Evolutionary conservation across 2,797 vertebrate genomes (phyloP), one percentile per base, ranked within the genome.

Genomic region (Urosaurus nigricauda): DNA sequence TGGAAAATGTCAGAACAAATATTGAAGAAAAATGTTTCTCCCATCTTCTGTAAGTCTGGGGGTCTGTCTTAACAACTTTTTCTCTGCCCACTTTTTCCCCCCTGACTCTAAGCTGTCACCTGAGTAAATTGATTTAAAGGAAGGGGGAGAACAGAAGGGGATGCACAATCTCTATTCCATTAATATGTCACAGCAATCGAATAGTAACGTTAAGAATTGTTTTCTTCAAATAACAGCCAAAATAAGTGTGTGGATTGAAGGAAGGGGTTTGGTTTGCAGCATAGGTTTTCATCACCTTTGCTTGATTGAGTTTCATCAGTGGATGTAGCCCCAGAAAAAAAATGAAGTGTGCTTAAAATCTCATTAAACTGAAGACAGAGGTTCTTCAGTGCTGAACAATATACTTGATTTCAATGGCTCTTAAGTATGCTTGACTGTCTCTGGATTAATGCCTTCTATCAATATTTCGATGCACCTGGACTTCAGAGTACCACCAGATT

Each of bases 1-100:
- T 92, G 79, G 94, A 96, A 94, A 93, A 95, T 91, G 63, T 94
- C 88, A 93, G 87, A 93, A 94, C 91, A 68, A 89, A 51, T 85
- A 93, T 77, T 83, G 88, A 94, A 91, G 87, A 94, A 81, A 96
- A 95, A 93, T 86, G 32, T 93, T 92, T 92, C 90, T 90, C 47
- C 21, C 7, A 63, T 93, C 87, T 93, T 56, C 77, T 87, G 65
- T 24, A 70, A 91, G 14, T 87, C 13, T 63, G 89, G 75, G 56
- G 21, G 56, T 91, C 79, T 85, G 5, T 88, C 84, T 90, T 4
- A 29, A 29, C 65, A 77, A 90, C 13, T 89, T 74, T 90, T 91
- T 12, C 1, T 84, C 68, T 2, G 51, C 71, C 1, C 3, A n/a
- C 60, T 80, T 6, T 89, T 81, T 77, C 17, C 1, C 2, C 37